phyloP scores from a whole-genome alignment of 2,113 vertebrate genomes.

The Campylorhamphus procurvoides region DNA sequence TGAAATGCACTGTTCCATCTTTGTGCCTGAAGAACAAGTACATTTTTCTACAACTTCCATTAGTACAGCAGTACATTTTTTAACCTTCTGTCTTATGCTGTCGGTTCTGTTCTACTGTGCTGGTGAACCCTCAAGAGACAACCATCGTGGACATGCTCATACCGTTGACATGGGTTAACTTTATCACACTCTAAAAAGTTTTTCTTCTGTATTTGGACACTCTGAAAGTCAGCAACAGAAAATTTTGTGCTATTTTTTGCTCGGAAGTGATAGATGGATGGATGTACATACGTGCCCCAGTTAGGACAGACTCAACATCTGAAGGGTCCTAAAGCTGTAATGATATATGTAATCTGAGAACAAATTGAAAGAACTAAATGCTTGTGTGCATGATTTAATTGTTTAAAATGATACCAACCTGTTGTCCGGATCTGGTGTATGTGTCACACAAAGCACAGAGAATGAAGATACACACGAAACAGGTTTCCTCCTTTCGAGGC shows the following conservation, averaged over 20 bases:
- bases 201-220: neutral
- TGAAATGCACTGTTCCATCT: neutral
- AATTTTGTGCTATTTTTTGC: neutral
- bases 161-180: neutral
- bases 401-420: neutral
- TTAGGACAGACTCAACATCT: neutral
- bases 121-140: neutral
- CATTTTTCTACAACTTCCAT: neutral
- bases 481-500: neutral
- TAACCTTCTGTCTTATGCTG: neutral
- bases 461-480: neutral
- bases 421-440: neutral
- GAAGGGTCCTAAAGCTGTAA: neutral
- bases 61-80: neutral
- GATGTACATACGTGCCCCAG: rapidly evolving
- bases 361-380: neutral
- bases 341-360: neutral
- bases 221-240: neutral
- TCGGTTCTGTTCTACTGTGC: neutral
- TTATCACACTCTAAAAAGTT: neutral
- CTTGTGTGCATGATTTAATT: neutral
- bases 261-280: neutral
- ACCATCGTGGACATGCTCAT: rapidly evolving
- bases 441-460: neutral
- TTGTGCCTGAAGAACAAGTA: neutral